Conservation (phyloP, 2,797 vertebrate species). For the Pteropus rufus region DNA sequence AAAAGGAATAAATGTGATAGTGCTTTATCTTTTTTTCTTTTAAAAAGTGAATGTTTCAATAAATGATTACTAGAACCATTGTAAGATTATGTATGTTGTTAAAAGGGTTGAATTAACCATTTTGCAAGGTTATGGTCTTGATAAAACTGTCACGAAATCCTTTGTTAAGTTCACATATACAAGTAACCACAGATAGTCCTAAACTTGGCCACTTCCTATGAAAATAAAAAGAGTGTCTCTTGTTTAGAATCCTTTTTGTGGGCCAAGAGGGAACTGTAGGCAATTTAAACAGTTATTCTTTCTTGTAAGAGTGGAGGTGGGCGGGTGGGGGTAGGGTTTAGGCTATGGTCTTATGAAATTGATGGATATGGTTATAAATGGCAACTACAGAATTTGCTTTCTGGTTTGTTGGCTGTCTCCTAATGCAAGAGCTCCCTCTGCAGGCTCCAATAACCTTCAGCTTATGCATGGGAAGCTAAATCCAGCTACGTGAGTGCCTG, state of each 20-base stretch:
- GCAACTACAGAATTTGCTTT: neutral
- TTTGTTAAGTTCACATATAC: neutral
- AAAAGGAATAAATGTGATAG: neutral
- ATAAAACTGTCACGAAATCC: neutral
- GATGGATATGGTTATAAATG: neutral
- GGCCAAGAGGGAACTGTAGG: neutral
- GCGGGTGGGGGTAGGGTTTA: neutral
- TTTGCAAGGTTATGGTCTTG: neutral
- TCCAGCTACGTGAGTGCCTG: neutral
- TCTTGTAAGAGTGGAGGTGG: neutral
- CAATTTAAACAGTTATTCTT: neutral
- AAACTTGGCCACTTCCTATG: neutral
- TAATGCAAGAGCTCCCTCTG: constrained; percentile 79
- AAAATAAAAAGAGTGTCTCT: neutral
- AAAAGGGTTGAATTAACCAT: neutral
- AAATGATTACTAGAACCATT: neutral
- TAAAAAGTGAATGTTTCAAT: neutral
- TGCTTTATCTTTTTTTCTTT: neutral
- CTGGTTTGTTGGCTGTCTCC: constrained; percentile 35
- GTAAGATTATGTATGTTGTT: neutral
- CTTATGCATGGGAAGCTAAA: neutral
- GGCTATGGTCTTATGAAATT: neutral
- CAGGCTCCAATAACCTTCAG: constrained; percentile 66
- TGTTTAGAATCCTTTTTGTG: neutral
- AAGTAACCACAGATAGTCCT: neutral